Conservation (phyloP, 37 sponge, comb jelly and placozoan species). For the Beroe forskalii region DNA sequence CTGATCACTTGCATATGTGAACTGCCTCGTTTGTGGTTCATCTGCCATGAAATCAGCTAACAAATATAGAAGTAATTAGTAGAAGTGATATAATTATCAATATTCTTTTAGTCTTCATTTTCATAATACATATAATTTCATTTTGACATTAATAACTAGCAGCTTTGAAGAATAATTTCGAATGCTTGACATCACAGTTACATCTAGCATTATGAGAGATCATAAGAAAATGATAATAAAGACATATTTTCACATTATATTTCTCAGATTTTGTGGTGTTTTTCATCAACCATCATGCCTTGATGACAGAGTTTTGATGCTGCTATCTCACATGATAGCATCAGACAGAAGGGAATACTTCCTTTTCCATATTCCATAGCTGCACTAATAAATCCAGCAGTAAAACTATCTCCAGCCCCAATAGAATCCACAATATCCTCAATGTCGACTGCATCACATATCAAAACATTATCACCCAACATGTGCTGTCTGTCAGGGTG, state of each 20-base stretch:
- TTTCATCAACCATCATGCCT: conserved; percentile 1
- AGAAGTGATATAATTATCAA: too few relatives aligned
- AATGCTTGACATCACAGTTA: not conserved
- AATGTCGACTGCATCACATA: not conserved
- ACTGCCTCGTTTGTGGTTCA: too few relatives aligned
- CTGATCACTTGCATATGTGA: too few relatives aligned
- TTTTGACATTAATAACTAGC: too few relatives aligned
- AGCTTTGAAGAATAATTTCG: not conserved
- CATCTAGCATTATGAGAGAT: not conserved
- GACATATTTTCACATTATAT: too few relatives aligned
- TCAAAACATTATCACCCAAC: not conserved
- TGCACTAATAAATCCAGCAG: conserved; percentile 12
- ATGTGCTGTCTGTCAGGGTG: not conserved
- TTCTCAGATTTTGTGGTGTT: too few relatives aligned
- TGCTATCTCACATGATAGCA: not conserved
- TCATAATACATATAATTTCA: too few relatives aligned
- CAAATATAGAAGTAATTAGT: too few relatives aligned
- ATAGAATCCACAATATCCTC: conserved; percentile 25
- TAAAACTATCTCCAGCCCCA: conserved; percentile 56
- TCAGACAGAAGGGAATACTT: not conserved
- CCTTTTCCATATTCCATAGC: not conserved
- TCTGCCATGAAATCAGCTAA: too few relatives aligned
- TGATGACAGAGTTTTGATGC: not conserved
- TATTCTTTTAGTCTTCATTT: too few relatives aligned
- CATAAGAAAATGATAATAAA: too few relatives aligned